phyloP scores from a whole-genome alignment of 1,140 invertebrate species.

The Anoplolepis gracilipes region DNA sequence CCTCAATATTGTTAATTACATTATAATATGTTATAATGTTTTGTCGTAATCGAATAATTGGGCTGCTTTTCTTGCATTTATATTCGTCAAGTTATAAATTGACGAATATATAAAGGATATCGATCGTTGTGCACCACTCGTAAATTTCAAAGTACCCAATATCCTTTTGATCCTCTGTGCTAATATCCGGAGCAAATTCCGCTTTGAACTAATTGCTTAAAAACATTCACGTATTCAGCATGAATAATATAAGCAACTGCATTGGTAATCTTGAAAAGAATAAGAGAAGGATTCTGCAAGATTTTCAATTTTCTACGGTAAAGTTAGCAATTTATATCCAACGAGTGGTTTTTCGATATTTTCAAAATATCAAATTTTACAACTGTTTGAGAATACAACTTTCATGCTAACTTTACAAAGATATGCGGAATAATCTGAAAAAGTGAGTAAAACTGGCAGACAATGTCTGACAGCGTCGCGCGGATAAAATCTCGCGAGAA shows the following conservation, averaged over 20 bases:
- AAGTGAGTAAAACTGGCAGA: constrained; percentile 18
- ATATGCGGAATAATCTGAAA: constrained; percentile 16
- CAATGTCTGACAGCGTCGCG: constrained; percentile 11
- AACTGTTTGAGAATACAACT: neutral
- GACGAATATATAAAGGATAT: constrained; percentile 12
- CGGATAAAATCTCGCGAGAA: constrained; percentile 38
- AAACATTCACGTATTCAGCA: neutral
- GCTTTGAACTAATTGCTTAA: neutral
- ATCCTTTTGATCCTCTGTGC: neutral
- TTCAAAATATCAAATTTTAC: neutral
- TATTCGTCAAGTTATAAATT: neutral
- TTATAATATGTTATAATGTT: constrained; percentile 24
- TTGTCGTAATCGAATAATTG: neutral
- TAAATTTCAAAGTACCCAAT: constrained; percentile 24
- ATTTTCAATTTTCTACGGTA: constrained; percentile 13
- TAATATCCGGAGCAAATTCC: constrained; percentile 16
- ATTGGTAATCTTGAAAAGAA: neutral
- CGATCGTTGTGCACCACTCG: neutral
- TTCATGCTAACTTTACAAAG: neutral
- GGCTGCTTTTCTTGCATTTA: neutral
- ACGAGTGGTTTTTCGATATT: neutral
- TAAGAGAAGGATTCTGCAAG: neutral
- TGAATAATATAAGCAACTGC: neutral
- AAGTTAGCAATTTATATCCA: neutral
- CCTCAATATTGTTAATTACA: constrained; percentile 35